Conservation (phyloP, 2,888 invertebrate genomes). For the Troglohyphantes excavatus region DNA sequence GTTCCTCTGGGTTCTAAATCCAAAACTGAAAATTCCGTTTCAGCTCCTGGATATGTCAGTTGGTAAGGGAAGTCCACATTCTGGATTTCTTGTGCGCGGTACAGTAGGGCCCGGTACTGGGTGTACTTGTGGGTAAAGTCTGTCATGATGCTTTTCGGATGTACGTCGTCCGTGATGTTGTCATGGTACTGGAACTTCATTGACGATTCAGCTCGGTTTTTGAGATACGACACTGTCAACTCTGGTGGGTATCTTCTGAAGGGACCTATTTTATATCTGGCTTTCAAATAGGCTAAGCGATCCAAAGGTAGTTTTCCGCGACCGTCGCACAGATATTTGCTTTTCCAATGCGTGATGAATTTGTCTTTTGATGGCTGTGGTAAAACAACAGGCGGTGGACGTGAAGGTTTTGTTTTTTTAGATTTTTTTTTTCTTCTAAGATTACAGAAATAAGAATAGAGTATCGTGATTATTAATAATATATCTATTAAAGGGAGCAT, state of each 20-base stretch:
- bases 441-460: neutral
- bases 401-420: too few relatives aligned
- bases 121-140: slow-evolving; percentile 18
- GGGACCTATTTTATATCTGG: slow-evolving; percentile 32
- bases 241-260: neutral
- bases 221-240: slow-evolving; percentile 1
- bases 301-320: slow-evolving; percentile 19
- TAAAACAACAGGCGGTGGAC: neutral
- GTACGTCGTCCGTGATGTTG: neutral
- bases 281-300: slow-evolving; percentile 47
- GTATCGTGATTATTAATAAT: neutral
- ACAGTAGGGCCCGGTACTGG: slow-evolving; percentile 20
- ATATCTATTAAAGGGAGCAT: neutral
- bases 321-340: neutral
- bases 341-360: slow-evolving; percentile 16
- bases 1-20: neutral
- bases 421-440: too few relatives aligned
- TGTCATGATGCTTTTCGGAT: slow-evolving; percentile 26
- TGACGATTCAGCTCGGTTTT: neutral
- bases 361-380: neutral
- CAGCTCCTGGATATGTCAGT: neutral
- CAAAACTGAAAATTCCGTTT: neutral
- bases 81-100: slow-evolving; percentile 6
- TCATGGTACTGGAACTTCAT: neutral
- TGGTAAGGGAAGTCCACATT: neutral